Percentiles rank a stretch among this genome's conserved stretches.
phyloP scores from a whole-genome alignment of 2,797 vertebrate species.

The Enteromius fasciolatus region DNA sequence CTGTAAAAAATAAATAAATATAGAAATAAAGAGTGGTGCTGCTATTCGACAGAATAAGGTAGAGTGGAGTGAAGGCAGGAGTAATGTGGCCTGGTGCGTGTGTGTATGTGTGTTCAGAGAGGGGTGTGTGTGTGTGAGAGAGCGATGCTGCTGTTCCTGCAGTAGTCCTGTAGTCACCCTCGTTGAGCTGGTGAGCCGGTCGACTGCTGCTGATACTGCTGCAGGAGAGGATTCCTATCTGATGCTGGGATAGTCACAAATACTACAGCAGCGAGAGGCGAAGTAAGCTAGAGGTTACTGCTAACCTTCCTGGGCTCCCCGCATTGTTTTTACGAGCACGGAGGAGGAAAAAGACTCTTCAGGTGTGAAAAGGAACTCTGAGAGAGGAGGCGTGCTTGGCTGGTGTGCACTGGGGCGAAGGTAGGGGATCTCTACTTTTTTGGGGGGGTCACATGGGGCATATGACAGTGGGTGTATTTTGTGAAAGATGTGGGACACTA shows the following conservation, averaged over 20 bases:
- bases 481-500: not conserved
- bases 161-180: constrained; percentile 64
- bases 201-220: constrained; percentile 61
- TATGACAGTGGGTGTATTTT: not conserved
- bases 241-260: constrained; percentile 56
- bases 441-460: not conserved
- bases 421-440: constrained; percentile 44
- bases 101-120: constrained; percentile 49
- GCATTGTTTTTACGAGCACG: constrained; percentile 53
- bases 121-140: constrained; percentile 4
- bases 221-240: constrained; percentile 63
- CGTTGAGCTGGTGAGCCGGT: constrained; percentile 65
- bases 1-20: not conserved
- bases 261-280: constrained; percentile 23
- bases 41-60: constrained; percentile 88
- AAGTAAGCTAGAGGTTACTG: constrained; percentile 21
- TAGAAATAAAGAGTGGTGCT: constrained; percentile 59
- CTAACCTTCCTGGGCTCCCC: constrained; percentile 34
- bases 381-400: constrained; percentile 25
- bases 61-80: constrained; percentile 77
- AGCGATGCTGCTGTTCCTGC: constrained; percentile 63
- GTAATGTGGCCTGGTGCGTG: constrained; percentile 75
- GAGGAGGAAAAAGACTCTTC: constrained; percentile 52
- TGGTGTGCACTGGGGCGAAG: constrained; percentile 37
- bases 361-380: constrained; percentile 51